phyloP scores from a whole-genome alignment of 1,140 invertebrate genomes.

The Brachionus paranguensis region DNA sequence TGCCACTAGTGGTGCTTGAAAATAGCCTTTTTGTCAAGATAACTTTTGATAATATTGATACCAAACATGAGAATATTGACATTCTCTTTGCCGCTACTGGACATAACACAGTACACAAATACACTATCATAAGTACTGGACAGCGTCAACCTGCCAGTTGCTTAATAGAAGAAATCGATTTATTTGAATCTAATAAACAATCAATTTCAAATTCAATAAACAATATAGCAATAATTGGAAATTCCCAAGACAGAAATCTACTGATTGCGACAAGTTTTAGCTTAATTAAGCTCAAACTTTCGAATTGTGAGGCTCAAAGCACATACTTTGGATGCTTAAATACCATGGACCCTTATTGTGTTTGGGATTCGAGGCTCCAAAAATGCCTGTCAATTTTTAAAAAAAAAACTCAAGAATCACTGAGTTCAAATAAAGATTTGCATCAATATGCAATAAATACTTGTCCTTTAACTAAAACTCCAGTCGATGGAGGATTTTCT shows the following conservation, averaged over 20 bases:
- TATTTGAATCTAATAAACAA: not conserved
- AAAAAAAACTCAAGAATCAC: not conserved
- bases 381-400: not conserved
- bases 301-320: not conserved
- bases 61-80: conserved; percentile 4
- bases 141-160: not conserved
- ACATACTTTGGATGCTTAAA: not conserved
- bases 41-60: not conserved
- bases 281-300: not conserved
- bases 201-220: not conserved
- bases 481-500: conserved; percentile 22
- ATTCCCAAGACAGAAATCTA: not conserved
- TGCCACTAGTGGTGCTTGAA: not conserved
- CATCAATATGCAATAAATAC: conserved; percentile 1
- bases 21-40: not conserved
- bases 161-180: conserved; percentile 7
- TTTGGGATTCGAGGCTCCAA: conserved; percentile 3
- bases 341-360: conserved; percentile 30
- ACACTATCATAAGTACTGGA: not conserved
- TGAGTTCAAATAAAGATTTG: not conserved
- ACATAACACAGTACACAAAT: not conserved
- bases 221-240: not conserved
- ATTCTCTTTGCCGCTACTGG: not conserved
- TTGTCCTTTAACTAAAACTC: not conserved
- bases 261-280: not conserved